These are phyloP conservation scores for Xenops minutus DNA, from an alignment of 2,797 vertebrate genomes.

Conservation along the genomic window DNA sequence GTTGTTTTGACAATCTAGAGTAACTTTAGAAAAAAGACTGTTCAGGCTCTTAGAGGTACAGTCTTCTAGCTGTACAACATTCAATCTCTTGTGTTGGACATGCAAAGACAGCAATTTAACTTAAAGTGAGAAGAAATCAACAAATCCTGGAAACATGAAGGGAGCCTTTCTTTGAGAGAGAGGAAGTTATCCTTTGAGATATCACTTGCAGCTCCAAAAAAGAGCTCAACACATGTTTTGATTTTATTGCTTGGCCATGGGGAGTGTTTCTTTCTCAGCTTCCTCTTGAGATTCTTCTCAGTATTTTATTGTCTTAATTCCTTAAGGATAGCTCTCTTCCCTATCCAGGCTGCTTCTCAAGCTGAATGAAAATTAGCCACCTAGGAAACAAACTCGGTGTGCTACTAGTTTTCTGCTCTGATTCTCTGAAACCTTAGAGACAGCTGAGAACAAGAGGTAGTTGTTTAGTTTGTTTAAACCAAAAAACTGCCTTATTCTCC, in stretches of 20 bases:
- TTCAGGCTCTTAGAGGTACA: not conserved
- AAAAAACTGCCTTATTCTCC: not conserved
- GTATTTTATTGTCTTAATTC: not conserved
- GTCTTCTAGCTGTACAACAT: not conserved
- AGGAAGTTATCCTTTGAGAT: not conserved
- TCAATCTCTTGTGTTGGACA: not conserved
- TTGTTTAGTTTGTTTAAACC: not conserved
- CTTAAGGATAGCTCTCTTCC: not conserved
- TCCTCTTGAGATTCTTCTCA: slow-evolving; percentile 1
- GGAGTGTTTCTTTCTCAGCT: not conserved
- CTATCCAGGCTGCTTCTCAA: not conserved
- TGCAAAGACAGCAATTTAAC: not conserved
- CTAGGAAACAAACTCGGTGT: slow-evolving; percentile 9
- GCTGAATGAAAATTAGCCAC: slow-evolving; percentile 47
- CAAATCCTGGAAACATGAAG: not conserved
- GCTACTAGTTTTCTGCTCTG: slow-evolving; percentile 34
- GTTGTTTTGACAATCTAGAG: not conserved
- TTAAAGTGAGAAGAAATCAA: not conserved
- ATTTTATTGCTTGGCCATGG: not conserved
- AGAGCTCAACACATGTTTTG: not conserved
- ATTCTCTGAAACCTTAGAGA: slow-evolving; percentile 13
- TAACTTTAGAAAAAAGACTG: not conserved
- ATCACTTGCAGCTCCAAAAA: not conserved
- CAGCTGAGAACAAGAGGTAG: not conserved
- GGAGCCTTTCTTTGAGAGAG: not conserved